Evolutionary conservation across 2,888 invertebrate species (phyloP).

Genomic region (Phengaris alcon): DNA sequence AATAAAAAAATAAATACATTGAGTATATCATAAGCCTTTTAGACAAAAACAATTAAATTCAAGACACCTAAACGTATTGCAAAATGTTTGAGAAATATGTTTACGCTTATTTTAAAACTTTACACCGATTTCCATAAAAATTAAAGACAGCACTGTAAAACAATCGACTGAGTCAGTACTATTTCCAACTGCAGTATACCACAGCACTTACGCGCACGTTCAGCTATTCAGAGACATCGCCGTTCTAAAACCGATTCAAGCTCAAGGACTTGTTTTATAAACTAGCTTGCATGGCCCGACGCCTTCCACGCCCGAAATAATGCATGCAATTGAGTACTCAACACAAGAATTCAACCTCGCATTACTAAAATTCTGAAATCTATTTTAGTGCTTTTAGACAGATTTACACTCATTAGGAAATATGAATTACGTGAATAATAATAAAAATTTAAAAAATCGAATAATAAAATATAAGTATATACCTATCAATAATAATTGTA

Average conservation of each 20-base stretch:
- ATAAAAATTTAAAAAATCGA: too few relatives aligned
- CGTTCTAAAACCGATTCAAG: slow-evolving; percentile 14
- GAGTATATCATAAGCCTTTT: too few relatives aligned
- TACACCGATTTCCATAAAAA: background rate
- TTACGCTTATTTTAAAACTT: background rate
- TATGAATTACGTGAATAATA: too few relatives aligned
- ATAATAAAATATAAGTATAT: too few relatives aligned
- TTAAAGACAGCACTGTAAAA: slow-evolving; percentile 2
- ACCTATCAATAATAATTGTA: too few relatives aligned
- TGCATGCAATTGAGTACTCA: slow-evolving; percentile 5
- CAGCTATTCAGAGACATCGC: slow-evolving; percentile 19
- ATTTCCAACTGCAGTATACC: slow-evolving; percentile 20
- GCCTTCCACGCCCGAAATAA: background rate
- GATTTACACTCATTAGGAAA: too few relatives aligned
- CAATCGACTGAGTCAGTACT: slow-evolving; percentile 20
- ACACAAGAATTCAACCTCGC: background rate
- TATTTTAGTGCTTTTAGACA: background rate
- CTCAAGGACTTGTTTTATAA: slow-evolving; percentile 17
- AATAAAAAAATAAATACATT: too few relatives aligned
- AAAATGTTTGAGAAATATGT: background rate
- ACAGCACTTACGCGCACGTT: slow-evolving; percentile 1
- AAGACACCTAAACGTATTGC: background rate
- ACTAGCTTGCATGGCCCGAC: background rate
- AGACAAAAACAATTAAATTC: too few relatives aligned
- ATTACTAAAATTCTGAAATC: background rate